Base-by-base conservation (phyloP, 2,888 invertebrate genomes). In the Drosophila longiperda region DNA sequence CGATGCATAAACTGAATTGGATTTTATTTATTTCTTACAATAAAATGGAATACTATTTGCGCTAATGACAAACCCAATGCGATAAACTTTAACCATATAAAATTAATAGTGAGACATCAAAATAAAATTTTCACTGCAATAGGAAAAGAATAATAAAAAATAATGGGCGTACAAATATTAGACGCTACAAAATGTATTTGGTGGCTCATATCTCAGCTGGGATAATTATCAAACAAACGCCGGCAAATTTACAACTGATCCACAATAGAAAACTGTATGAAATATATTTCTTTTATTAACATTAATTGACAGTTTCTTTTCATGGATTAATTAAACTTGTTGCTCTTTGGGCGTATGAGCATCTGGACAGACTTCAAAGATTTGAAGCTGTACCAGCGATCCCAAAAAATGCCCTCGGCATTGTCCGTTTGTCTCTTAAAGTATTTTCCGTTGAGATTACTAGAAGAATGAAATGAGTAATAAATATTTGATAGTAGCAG, bases 381-480 rank as follows among this genome's bases (percentile, higher is more conserved):
- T 74, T 93, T 94, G 0, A 95, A 94, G 0, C 95, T 95, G 69
- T 94, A 94, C 93, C 95, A 96, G 11, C 95, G 95, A 73, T 95
- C 95, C 96, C 96, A 96, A 84, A 96, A 96, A 73, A 96, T 94
- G 0, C 95, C 94, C 82, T 95, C 94, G 29, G 55, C 85, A 54
- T 73, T 71, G 29, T 84, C 90, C 59, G 61, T 72, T 33, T 70
- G 76, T 94, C 95, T 33, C 9, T 79, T 87, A 12, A 89, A 84
- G 36, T 84, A 84, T 48, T 66, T 84, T 0, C 96, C 96, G 90
- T 96, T 96, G 15, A 96, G 93, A 86, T 96, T 96, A 90, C 95
- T 15, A 40, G 38, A 55, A 6, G 17, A 34, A 20, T 2, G 1
- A 6, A 17, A 11, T 15, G 0, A 3, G 45, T 42, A 49, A 4